Conservation (phyloP, 2,888 invertebrate species). For the Drosophila acutilabella region DNA sequence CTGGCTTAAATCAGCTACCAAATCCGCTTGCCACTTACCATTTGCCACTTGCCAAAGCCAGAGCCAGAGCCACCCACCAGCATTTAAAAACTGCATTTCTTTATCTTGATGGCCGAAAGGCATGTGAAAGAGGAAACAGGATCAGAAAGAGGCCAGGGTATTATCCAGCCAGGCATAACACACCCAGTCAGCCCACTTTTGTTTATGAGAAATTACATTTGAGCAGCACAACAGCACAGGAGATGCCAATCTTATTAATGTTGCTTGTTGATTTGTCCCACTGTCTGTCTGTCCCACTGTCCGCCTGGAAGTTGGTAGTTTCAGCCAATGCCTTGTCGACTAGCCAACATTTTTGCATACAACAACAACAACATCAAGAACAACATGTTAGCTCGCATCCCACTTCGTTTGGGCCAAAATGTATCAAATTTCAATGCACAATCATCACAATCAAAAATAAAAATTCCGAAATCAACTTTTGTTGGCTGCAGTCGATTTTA, state of each 20-base stretch:
- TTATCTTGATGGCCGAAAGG: constrained; percentile 68
- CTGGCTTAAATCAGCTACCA: constrained; percentile 55
- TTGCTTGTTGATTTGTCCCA: constrained; percentile 52
- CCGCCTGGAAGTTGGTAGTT: constrained; percentile 54
- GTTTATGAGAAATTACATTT: constrained; percentile 80
- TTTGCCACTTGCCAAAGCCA: constrained; percentile 5
- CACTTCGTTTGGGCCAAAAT: constrained; percentile 75
- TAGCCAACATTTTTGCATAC: constrained; percentile 78
- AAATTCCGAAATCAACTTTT: constrained; percentile 80
- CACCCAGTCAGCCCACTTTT: constrained; percentile 74
- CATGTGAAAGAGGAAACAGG: constrained; percentile 17
- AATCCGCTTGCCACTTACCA: constrained; percentile 38
- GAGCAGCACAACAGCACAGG: constrained; percentile 70
- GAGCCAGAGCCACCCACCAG: constrained; percentile 43
- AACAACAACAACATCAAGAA: constrained; percentile 45
- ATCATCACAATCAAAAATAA: constrained; percentile 83
- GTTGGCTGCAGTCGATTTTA: constrained; percentile 44
- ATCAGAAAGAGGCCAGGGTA: constrained; percentile 1
- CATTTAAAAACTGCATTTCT: constrained; percentile 51
- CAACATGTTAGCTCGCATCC: constrained; percentile 46
- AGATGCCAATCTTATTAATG: constrained; percentile 80
- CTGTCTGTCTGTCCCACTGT: constrained; percentile 23
- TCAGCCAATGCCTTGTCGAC: constrained; percentile 72
- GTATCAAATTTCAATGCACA: constrained; percentile 84
- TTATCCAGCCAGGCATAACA: constrained; percentile 47